These are phyloP conservation scores for Mesocentrotus franciscanus DNA, from an alignment of 53 echinoderm and acorn worm species.

Conservation along the genomic window DNA sequence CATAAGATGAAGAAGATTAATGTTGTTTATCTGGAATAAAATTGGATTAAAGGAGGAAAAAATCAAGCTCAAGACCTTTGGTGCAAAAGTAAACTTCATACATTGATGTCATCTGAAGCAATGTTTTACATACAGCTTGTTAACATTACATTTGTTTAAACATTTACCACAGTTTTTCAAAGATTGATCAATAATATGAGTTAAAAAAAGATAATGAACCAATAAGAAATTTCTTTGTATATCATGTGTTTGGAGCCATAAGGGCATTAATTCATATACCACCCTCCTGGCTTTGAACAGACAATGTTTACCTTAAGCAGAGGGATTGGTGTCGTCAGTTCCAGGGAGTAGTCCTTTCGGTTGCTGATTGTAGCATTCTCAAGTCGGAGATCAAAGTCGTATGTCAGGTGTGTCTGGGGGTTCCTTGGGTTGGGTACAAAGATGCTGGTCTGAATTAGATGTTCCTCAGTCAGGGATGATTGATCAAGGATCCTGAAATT, in stretches of 20 bases:
- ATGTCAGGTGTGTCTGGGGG: neutral
- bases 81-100: too few relatives aligned
- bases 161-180: too few relatives aligned
- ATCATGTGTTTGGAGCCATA: too few relatives aligned
- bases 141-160: too few relatives aligned
- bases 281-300: too few relatives aligned
- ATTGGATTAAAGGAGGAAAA: neutral
- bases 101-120: too few relatives aligned
- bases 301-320: conserved; percentile 33
- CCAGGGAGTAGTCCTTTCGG: conserved; percentile 29
- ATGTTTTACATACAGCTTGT: too few relatives aligned
- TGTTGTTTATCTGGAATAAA: neutral
- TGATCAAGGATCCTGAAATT: conserved; percentile 53
- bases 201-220: too few relatives aligned
- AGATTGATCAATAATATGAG: too few relatives aligned
- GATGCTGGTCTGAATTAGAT: conserved; percentile 25
- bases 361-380: conserved; percentile 34
- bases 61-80: neutral
- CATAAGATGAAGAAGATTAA: conserved; percentile 43
- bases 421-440: conserved; percentile 41
- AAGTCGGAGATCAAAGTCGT: conserved; percentile 41
- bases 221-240: too few relatives aligned
- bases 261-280: too few relatives aligned
- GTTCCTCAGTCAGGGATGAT: neutral
- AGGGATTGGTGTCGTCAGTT: conserved; percentile 49